Evolutionary conservation across 2,113 vertebrate species (phyloP), one percentile per base, ranked within the genome.

Genomic region (Malurus elegans): DNA sequence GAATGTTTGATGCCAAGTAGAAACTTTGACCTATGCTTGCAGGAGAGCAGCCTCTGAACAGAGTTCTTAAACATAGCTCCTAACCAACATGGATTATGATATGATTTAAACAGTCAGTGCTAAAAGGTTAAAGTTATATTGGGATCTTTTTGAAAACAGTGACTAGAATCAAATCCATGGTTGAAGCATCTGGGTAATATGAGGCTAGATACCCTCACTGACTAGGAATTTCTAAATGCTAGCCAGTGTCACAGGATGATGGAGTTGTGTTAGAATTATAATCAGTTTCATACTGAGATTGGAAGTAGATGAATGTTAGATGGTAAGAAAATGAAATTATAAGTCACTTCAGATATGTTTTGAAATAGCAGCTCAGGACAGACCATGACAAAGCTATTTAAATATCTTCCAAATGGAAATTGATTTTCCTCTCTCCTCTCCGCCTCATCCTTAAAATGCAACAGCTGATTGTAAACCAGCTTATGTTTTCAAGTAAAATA

Each of bases 21-120:
- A 88, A 94, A 71, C 75, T 96, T 95, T 88, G 81, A 93, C 79
- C 86, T 57, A 17, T 74, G 80, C 40, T 88, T 86, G 57, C 76
- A 80, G 67, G 81, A 79, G 51, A 87, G 62, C 64, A 79, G 18
- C 5, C 9, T 82, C 67, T 76, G 87, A 95, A n/a, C 11, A 48
- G 70, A 83, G 64, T 42, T 94, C 70, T 92, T 81, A 87, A 94
- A 72, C 29, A 50, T 4, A 65, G 17, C 50, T 74, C 51, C 90
- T 69, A 56, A 79, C 18, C 40, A 76, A 36, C 2, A 8, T 75
- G 36, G n/a, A 54, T 69, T 89, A 38, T 44, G n/a, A 34, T 58
- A 48, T 36, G 42, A 70, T 78, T 94, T 92, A 86, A 94, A 64
- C 9, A 82, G 31, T n/a, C 65, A 51, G 31, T 75, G 61, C 24